Evolutionary conservation across 1,140 invertebrate species (phyloP), one percentile per base, ranked within the genome.

Genomic region (Halictus rubicundus): DNA sequence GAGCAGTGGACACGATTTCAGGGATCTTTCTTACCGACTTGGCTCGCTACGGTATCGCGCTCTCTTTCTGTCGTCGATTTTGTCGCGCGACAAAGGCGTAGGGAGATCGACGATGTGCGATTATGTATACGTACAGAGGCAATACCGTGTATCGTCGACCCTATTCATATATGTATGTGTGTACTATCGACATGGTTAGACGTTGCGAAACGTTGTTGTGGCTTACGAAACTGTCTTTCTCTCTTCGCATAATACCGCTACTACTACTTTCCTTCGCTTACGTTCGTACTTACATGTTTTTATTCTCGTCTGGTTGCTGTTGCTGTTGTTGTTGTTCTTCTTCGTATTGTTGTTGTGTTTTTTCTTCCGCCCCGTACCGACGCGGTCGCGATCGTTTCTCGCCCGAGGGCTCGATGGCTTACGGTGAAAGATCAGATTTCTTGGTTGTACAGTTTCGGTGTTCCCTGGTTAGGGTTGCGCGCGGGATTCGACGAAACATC

Each of bases 201-300:
- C 71, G 63, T 70, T 32, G 69, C 42, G 68, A 78, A 64, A 52
- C 54, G 32, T 80, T 59, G 66, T 79, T 84, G 78, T 87, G 68
- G 76, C 85, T 87, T 87, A 78, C 52, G 72, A 82, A 73, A 81
- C 64, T 83, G 32, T 86, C 77, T 84, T 66, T 81, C 78, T 81
- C 79, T 78, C 66, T 80, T 80, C 71, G 79, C n/a, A 21, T 82
- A 85, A 82, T 76, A 76, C 71, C 19, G 65, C 23, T 77, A 68
- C 71, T 64, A 75, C 54, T 66, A 32, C 78, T 65, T 77, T 68
- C 60, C 49, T 68, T 68, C 52, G 52, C 59, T 86, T 73, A 61
- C 72, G 49, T 83, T 82, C 19, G 64, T 76, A 60, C 32, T 5
- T 32, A 32, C 27, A 21, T 71, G 14, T 76, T 52, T 69, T 6